Percentiles rank a stretch among this genome's conserved stretches.
Evolutionary conservation across 2,888 invertebrate species (phyloP).

Genomic region (Dryomyza anilis): DNA sequence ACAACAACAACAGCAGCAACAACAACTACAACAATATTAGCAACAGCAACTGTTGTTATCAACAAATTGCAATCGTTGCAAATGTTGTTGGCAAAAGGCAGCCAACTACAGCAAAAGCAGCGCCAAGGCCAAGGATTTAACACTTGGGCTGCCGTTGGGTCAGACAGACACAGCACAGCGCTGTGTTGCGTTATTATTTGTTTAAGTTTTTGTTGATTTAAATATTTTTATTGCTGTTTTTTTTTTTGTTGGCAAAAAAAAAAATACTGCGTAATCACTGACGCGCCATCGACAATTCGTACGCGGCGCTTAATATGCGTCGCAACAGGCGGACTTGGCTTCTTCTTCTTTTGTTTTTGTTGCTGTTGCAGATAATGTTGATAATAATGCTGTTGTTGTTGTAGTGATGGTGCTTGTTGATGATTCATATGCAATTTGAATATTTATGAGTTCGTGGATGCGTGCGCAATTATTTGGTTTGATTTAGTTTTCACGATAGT

Average conservation of each 20-base stretch:
- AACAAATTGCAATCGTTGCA: conserved; percentile 20
- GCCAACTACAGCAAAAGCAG: not conserved
- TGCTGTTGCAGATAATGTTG: not conserved
- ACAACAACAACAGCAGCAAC: not conserved
- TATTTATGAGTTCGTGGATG: conserved; percentile 23
- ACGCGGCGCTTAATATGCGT: not conserved
- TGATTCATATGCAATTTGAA: conserved; percentile 26
- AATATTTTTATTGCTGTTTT: no score
- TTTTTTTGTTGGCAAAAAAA: no score
- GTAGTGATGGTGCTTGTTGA: no score
- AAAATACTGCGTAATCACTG: not conserved
- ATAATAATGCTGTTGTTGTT: not conserved
- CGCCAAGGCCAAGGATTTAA: conserved; percentile 10
- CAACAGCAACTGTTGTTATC: conserved; percentile 18
- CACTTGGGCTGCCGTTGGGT: not conserved
- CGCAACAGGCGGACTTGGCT: not conserved
- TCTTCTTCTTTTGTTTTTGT: not conserved
- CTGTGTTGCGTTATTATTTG: not conserved
- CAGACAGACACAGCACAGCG: not conserved
- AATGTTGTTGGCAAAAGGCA: no score
- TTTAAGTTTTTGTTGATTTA: not conserved
- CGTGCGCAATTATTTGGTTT: conserved; percentile 26
- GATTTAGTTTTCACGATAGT: conserved; percentile 18
- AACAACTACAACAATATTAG: not conserved
- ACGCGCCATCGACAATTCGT: not conserved